A percentile compares a stretch with the other conserved stretches of the same genome.
Conservation (phyloP, 1,140 invertebrate species). For the Oppia nitens region DNA sequence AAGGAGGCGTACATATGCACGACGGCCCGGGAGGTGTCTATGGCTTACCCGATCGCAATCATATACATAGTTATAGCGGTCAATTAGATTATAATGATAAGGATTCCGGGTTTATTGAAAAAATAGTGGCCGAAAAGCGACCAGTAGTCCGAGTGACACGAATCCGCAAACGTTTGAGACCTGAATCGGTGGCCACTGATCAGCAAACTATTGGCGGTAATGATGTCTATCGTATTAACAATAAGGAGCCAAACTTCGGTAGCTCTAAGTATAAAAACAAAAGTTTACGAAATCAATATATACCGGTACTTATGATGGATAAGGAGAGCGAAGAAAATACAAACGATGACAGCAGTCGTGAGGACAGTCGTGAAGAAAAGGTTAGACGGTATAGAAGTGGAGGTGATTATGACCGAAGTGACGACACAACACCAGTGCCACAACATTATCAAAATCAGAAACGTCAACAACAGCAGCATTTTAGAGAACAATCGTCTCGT, state of each 20-base stretch:
- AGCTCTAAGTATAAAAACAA: too few relatives aligned
- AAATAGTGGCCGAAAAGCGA: neutral
- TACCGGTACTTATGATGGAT: neutral
- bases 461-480: neutral
- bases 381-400: neutral
- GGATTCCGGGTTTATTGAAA: neutral
- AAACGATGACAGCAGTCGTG: neutral
- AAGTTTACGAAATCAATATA: neutral
- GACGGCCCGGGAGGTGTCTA: constrained; percentile 17
- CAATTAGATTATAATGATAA: neutral
- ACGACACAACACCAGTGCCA: neutral
- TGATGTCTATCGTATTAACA: too few relatives aligned
- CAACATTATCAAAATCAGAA: neutral
- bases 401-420: neutral
- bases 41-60: neutral
- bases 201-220: neutral
- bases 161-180: neutral
- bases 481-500: neutral
- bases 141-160: neutral
- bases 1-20: constrained; percentile 22
- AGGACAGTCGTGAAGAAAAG: neutral
- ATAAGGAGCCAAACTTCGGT: too few relatives aligned
- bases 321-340: too few relatives aligned
- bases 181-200: neutral
- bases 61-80: neutral